A percentile compares a stretch with the other conserved stretches of the same genome.
Evolutionary conservation across 2,888 invertebrate species (phyloP).

Genomic region (Heliconius aoede): DNA sequence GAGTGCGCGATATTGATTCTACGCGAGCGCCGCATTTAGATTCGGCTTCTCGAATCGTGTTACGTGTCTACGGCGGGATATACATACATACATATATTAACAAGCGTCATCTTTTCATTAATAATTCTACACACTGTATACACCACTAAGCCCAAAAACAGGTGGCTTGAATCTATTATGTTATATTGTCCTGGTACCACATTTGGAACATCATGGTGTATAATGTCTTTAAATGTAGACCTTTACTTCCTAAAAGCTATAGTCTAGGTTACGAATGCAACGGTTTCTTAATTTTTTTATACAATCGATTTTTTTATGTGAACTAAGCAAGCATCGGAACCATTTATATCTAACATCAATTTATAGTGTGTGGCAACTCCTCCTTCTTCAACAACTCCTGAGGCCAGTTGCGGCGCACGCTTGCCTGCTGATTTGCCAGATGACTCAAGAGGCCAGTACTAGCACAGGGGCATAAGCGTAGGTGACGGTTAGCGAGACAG

Average conservation of each 20-base stretch:
- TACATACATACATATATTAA: conserved; percentile 15
- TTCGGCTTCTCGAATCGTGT: conserved; percentile 26
- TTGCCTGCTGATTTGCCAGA: too few species aligned
- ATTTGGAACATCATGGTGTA: not conserved
- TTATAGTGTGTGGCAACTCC: too few species aligned
- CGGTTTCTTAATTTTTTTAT: not conserved
- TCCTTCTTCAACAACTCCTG: too few species aligned
- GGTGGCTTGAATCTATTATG: not conserved
- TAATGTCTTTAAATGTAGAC: not conserved
- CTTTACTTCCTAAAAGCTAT: not conserved
- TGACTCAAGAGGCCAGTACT: too few species aligned
- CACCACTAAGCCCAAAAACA: not conserved
- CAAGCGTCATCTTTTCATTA: not conserved
- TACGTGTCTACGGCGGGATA: conserved; percentile 7
- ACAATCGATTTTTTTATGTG: too few species aligned
- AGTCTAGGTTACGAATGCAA: not conserved
- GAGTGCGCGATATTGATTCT: conserved; percentile 33
- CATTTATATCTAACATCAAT: too few species aligned
- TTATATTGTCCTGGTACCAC: not conserved
- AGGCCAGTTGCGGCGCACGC: too few species aligned
- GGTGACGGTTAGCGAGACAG: too few species aligned
- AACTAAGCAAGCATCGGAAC: too few species aligned
- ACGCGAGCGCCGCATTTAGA: conserved; percentile 26
- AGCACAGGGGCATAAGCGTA: too few species aligned
- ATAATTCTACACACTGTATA: conserved; percentile 10